A percentile compares a stretch with the other conserved stretches of the same genome.
Conservation (phyloP, 2,797 vertebrate species). For the Okamejei kenojei region DNA sequence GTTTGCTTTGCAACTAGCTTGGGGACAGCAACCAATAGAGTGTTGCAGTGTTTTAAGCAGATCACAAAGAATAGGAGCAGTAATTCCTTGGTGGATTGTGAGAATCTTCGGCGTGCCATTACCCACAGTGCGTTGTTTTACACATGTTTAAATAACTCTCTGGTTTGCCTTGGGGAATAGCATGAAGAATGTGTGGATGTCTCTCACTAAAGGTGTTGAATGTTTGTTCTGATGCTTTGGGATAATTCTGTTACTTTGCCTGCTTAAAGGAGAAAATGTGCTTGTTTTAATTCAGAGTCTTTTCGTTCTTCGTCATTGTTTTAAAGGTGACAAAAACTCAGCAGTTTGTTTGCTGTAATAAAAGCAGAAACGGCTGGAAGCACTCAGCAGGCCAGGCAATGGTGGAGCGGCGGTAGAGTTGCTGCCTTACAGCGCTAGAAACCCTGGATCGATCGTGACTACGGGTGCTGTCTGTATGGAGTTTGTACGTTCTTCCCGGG, state of each 20-base stretch:
- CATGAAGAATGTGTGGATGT: neutral
- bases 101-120: neutral
- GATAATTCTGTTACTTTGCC: neutral
- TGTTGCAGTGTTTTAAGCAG: neutral
- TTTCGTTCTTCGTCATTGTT: neutral
- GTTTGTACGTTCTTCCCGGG: no score
- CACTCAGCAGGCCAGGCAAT: no score
- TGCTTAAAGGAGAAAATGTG: neutral
- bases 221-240: neutral
- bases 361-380: no score
- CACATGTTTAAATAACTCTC: neutral
- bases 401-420: no score
- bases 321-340: neutral
- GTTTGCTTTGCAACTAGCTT: conserved; percentile 21
- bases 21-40: neutral
- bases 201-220: neutral
- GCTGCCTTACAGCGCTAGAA: no score
- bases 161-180: neutral
- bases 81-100: neutral
- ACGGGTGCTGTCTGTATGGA: no score
- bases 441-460: no score
- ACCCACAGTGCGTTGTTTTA: neutral
- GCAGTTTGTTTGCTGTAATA: neutral
- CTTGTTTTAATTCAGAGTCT: neutral
- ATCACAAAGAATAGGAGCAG: neutral